Conservation (phyloP, 2,113 vertebrate genomes). For the Poecilia latipinna region DNA sequence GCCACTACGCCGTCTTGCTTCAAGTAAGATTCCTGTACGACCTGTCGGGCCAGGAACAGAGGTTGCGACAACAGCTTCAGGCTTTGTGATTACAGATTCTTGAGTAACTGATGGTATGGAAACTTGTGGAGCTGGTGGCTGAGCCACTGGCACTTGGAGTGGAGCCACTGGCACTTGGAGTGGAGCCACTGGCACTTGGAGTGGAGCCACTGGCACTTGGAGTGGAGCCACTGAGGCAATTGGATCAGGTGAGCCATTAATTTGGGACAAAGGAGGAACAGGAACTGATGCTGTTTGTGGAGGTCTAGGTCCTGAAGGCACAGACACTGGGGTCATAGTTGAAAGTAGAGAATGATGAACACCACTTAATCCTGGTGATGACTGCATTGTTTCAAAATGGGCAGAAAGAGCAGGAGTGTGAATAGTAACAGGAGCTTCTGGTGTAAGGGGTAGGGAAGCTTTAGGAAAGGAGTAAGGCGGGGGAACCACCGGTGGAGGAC, state of each 20-base stretch:
- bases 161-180: conserved; percentile 9
- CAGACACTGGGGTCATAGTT: conserved; percentile 21
- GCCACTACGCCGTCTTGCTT: conserved; percentile 85
- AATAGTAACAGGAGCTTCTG: conserved; percentile 30
- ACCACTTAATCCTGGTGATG: conserved; percentile 38
- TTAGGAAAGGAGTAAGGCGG: conserved; percentile 24
- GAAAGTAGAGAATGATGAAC: conserved; percentile 49
- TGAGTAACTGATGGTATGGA: conserved; percentile 51
- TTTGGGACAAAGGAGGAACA: conserved; percentile 34
- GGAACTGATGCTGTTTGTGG: conserved; percentile 33
- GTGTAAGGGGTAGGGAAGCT: conserved; percentile 33
- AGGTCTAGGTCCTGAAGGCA: conserved; percentile 13
- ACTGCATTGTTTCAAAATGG: conserved; percentile 52
- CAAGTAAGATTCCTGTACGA: conserved; percentile 92
- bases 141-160: conserved; percentile 35
- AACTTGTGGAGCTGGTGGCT: conserved; percentile 31
- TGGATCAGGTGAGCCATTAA: conserved; percentile 14
- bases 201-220: conserved; percentile 33
- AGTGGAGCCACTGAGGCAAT: conserved; percentile 12
- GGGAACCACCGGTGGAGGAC: conserved; percentile 20
- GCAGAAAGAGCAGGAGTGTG: conserved; percentile 44
- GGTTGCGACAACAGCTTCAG: conserved; percentile 79
- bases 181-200: conserved; percentile 12
- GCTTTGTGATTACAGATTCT: conserved; percentile 44
- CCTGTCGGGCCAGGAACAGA: conserved; percentile 77